These are phyloP conservation scores for Cepaea nemoralis DNA, from an alignment of 1,140 invertebrate species.

Conservation along the genomic window DNA sequence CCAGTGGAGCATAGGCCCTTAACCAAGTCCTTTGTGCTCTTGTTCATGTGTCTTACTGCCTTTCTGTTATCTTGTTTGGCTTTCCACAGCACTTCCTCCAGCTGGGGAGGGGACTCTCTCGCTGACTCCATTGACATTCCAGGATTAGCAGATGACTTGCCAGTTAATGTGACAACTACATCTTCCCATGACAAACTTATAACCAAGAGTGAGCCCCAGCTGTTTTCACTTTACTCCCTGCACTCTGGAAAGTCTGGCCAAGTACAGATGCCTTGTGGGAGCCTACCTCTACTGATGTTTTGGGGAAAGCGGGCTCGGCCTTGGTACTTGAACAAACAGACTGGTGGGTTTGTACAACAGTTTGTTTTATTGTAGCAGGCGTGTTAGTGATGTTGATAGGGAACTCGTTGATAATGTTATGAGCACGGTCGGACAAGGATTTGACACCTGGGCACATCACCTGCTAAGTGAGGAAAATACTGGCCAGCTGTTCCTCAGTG, in stretches of 20 bases:
- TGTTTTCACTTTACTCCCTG: slow-evolving; percentile 64
- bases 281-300: slow-evolving; percentile 61
- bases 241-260: slow-evolving; percentile 52
- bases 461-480: too few species aligned
- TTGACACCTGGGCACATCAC: too few species aligned
- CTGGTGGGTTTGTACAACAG: slow-evolving; percentile 60
- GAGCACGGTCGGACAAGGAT: too few species aligned
- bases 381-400: too few species aligned
- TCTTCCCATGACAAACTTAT: slow-evolving; percentile 48
- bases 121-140: slow-evolving; percentile 56
- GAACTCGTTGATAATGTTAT: too few species aligned
- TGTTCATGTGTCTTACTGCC: too few species aligned
- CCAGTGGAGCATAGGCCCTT: too few species aligned
- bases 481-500: too few species aligned
- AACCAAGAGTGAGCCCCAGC: slow-evolving; percentile 54
- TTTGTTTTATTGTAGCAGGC: too few species aligned
- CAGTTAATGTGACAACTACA: slow-evolving; percentile 23
- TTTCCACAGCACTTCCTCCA: slow-evolving; percentile 7
- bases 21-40: too few species aligned
- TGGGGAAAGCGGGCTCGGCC: slow-evolving; percentile 60
- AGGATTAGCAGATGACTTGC: slow-evolving; percentile 41
- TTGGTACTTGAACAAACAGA: slow-evolving; percentile 56
- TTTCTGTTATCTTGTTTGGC: too few species aligned
- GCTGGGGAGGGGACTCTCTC: slow-evolving; percentile 47
- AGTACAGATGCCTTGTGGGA: slow-evolving; percentile 60